Evolutionary conservation across 2,888 invertebrate species (phyloP).

Genomic region (Perdita meconis): DNA sequence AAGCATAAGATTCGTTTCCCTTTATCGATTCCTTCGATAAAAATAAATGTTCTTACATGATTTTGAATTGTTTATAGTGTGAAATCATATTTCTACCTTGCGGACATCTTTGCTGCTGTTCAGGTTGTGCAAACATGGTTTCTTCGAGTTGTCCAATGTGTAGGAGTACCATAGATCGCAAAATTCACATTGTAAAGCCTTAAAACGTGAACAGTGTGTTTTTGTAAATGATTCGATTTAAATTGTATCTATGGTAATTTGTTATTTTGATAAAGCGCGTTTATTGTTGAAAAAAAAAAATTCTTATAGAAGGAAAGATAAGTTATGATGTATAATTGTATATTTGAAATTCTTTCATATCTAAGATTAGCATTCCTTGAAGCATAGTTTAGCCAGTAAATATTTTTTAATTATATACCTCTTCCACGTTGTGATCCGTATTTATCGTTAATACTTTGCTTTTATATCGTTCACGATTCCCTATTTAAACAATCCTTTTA

Average conservation of each 20-base stretch:
- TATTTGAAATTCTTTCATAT: conserved; percentile 24
- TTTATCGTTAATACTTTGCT: background rate
- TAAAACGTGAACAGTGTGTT: conserved; percentile 76
- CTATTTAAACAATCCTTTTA: conserved; percentile 19
- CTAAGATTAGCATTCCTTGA: conserved; percentile 26
- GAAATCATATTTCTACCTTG: conserved; percentile 94
- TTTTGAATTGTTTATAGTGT: conserved; percentile 85
- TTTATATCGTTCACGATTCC: conserved; percentile 5
- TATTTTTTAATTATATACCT: conserved; percentile 26
- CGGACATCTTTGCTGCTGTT: conserved; percentile 94
- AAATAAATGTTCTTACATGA: background rate
- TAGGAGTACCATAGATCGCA: conserved; percentile 88
- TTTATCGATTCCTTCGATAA: background rate
- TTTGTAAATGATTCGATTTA: conserved; percentile 33
- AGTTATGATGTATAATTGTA: conserved; percentile 17
- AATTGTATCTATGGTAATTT: conserved; percentile 11
- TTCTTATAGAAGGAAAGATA: conserved; percentile 14
- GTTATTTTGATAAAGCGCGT: conserved; percentile 8
- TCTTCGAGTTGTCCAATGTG: conserved; percentile 92
- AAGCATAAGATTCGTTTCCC: conserved; percentile 78
- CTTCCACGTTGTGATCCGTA: background rate
- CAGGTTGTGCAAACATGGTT: conserved; percentile 87
- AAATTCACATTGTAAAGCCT: conserved; percentile 88
- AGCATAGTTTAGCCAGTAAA: conserved; percentile 12
- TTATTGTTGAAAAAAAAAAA: conserved; percentile 16